These are phyloP conservation scores for Pyrocephalus nanus DNA, from an alignment of 2,797 vertebrate species.

Conservation along the genomic window DNA sequence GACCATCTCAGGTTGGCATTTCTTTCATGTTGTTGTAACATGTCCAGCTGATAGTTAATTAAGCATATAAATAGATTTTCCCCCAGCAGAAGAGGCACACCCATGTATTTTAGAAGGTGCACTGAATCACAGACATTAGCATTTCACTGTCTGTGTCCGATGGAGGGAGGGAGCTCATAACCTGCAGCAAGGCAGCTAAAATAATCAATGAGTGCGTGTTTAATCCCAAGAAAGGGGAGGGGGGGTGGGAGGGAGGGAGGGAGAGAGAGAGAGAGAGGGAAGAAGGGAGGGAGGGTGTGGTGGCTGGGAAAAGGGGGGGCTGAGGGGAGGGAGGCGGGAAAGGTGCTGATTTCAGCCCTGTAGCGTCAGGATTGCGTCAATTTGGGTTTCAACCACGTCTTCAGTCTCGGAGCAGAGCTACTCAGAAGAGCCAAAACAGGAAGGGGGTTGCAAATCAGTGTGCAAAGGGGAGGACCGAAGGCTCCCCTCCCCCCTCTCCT, in stretches of 20 bases:
- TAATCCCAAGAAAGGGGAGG: constrained; percentile 62
- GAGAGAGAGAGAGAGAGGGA: neutral
- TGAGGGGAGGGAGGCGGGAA: constrained; percentile 16
- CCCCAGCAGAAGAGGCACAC: neutral
- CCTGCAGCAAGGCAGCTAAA: constrained; percentile 75
- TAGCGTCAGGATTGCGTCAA: constrained; percentile 96
- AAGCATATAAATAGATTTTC: neutral
- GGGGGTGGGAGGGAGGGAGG: neutral
- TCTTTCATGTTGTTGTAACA: neutral
- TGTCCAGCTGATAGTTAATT: neutral
- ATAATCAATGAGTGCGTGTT: constrained; percentile 77
- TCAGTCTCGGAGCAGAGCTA: constrained; percentile 71
- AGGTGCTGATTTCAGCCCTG: constrained; percentile 84
- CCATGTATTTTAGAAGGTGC: neutral
- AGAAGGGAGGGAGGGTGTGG: constrained; percentile 16
- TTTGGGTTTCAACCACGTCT: constrained; percentile 79
- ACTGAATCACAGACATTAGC: constrained; percentile 2
- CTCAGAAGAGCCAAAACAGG: constrained; percentile 79
- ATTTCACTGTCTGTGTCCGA: constrained; percentile 3
- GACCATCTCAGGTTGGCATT: neutral
- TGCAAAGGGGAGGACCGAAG: constrained; percentile 51
- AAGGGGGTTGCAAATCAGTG: constrained; percentile 71
- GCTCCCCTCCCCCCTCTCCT: constrained; percentile 33
- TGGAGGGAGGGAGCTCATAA: constrained; percentile 52
- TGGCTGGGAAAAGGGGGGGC: neutral